These are phyloP conservation scores for Magallana gigas DNA, from an alignment of 1,140 invertebrate genomes.

Conservation along the genomic window DNA sequence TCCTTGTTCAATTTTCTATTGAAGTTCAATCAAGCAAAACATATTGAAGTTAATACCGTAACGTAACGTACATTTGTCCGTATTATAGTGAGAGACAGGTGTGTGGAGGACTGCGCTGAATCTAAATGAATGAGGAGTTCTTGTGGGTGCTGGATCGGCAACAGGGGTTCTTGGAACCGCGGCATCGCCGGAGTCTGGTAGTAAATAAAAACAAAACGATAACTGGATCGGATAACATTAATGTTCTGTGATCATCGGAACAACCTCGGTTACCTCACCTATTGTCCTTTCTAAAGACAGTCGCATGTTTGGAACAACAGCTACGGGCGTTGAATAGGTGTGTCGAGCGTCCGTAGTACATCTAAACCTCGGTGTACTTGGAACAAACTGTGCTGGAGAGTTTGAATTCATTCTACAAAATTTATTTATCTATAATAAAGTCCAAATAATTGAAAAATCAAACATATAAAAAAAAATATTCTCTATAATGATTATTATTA, in stretches of 20 bases:
- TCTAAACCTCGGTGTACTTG: not conserved
- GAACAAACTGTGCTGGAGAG: conserved; percentile 16
- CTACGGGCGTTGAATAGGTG: not conserved
- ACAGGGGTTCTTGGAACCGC: conserved; percentile 3
- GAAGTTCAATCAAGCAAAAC: too few species aligned
- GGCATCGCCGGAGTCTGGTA: not conserved
- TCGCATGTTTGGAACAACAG: not conserved
- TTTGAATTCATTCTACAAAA: not conserved
- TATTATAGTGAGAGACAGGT: not conserved
- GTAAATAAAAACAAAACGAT: not conserved
- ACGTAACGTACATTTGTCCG: not conserved
- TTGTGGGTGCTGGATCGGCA: not conserved
- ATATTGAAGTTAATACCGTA: too few species aligned
- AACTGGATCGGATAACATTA: not conserved
- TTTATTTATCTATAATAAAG: too few species aligned
- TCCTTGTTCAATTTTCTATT: too few species aligned
- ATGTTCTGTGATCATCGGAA: not conserved
- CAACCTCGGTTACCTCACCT: not conserved
- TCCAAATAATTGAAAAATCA: too few species aligned
- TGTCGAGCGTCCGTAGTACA: not conserved
- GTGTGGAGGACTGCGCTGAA: not conserved
- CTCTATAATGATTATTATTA: too few species aligned
- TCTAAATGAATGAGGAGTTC: not conserved
- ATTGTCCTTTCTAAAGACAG: not conserved
- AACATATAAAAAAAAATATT: too few species aligned